These are phyloP conservation scores for Sciurus vulgaris DNA, from an alignment of 2,797 vertebrate genomes.

Conservation along the genomic window DNA sequence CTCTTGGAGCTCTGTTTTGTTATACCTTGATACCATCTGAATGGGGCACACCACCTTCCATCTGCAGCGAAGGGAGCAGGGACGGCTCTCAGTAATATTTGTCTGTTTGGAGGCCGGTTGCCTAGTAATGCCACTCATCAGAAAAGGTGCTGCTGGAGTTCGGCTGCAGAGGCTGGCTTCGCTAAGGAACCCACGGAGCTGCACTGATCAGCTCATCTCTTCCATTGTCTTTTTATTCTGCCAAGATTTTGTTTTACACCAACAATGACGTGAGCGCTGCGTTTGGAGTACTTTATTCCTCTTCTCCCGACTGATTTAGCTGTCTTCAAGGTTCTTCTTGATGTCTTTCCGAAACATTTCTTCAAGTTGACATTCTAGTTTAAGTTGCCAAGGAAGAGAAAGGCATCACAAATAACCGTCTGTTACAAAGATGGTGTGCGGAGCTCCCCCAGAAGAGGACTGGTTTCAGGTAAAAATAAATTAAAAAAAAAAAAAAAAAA, in stretches of 20 bases:
- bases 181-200: neutral
- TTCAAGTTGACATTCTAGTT: conserved; percentile 42
- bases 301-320: neutral
- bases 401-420: neutral
- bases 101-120: neutral
- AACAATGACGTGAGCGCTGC: neutral
- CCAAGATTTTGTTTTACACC: neutral
- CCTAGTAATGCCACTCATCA: neutral
- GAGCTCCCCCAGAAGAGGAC: neutral
- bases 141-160: neutral
- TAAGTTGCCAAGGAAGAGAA: conserved; percentile 42
- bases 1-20: no score
- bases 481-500: neutral
- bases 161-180: neutral
- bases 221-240: neutral
- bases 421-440: neutral
- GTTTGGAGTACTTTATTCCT: neutral
- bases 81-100: neutral
- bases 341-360: conserved; percentile 41
- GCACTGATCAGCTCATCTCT: neutral
- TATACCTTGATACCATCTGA: neutral
- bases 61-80: neutral
- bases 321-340: neutral
- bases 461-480: neutral
- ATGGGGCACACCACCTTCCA: neutral